These are phyloP conservation scores for Etheostoma cragini DNA, from an alignment of 2,113 vertebrate species.

Conservation along the genomic window DNA sequence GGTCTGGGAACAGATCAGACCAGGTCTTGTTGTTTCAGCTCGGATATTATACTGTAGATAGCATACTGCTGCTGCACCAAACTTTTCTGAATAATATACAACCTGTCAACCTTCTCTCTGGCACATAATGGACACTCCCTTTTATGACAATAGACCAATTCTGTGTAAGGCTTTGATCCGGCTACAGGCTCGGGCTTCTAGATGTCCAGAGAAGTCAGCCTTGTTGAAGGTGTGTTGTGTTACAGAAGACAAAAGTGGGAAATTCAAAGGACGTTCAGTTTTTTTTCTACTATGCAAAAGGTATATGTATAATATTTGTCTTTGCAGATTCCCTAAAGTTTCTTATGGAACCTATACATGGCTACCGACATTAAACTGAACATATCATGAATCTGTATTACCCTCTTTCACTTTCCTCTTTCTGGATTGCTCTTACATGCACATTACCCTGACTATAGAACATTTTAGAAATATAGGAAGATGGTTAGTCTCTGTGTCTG, in stretches of 20 bases:
- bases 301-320: not conserved
- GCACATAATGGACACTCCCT: not conserved
- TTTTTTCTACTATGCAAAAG: not conserved
- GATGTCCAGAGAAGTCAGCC: not conserved
- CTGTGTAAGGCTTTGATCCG: not conserved
- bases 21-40: conserved; percentile 7
- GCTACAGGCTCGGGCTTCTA: not conserved
- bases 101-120: not conserved
- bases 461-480: not conserved
- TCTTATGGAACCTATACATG: not conserved
- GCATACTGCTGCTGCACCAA: not conserved
- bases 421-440: not conserved
- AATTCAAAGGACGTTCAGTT: not conserved
- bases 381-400: not conserved
- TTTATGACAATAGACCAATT: not conserved
- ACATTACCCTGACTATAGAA: not conserved
- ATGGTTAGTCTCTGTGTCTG: conserved; percentile 2
- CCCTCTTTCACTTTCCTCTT: not conserved
- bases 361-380: not conserved
- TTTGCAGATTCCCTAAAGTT: not conserved
- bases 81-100: not conserved
- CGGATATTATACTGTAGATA: not conserved
- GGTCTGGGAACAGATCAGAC: conserved; percentile 57
- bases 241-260: not conserved
- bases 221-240: not conserved